Percentiles rank a stretch among this genome's conserved stretches.
These are phyloP conservation scores for Neodiprion lecontei DNA, from an alignment of 1,140 invertebrate genomes.

Conservation along the genomic window DNA sequence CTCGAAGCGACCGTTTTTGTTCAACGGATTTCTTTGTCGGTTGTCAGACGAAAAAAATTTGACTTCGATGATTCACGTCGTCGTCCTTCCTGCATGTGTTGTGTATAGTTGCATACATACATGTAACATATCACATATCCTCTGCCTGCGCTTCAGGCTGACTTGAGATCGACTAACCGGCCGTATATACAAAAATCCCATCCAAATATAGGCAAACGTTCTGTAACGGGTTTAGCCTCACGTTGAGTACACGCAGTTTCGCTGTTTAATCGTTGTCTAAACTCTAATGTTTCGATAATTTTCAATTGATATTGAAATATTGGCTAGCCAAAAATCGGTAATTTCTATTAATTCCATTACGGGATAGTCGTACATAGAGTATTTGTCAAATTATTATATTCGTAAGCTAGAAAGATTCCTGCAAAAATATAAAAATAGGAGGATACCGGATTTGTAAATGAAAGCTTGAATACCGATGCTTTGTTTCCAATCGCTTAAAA, in stretches of 20 bases:
- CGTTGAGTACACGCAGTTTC: not conserved
- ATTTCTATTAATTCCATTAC: too few relatives aligned
- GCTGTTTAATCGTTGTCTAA: too few relatives aligned
- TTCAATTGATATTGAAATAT: too few relatives aligned
- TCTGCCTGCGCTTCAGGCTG: not conserved
- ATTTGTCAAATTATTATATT: too few relatives aligned
- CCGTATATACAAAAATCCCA: constrained; percentile 28
- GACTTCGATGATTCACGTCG: constrained; percentile 43
- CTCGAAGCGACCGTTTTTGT: constrained; percentile 20
- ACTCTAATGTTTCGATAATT: too few relatives aligned
- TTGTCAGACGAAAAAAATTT: constrained; percentile 26
- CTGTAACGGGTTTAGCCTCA: constrained; percentile 36
- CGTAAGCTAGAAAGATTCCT: too few relatives aligned
- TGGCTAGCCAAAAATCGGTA: too few relatives aligned
- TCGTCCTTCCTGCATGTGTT: constrained; percentile 27
- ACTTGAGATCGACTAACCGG: not conserved
- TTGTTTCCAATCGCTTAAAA: too few relatives aligned
- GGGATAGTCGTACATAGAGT: too few relatives aligned
- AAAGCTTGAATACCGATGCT: too few relatives aligned
- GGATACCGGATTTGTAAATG: too few relatives aligned
- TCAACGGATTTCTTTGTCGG: constrained; percentile 9
- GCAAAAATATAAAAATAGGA: too few relatives aligned
- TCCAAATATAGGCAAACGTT: constrained; percentile 41
- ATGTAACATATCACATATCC: constrained; percentile 30
- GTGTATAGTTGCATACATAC: constrained; percentile 24